Base-by-base conservation (phyloP, 92 coral and sea anemone genomes). In the Epizoanthus rinbou region DNA sequence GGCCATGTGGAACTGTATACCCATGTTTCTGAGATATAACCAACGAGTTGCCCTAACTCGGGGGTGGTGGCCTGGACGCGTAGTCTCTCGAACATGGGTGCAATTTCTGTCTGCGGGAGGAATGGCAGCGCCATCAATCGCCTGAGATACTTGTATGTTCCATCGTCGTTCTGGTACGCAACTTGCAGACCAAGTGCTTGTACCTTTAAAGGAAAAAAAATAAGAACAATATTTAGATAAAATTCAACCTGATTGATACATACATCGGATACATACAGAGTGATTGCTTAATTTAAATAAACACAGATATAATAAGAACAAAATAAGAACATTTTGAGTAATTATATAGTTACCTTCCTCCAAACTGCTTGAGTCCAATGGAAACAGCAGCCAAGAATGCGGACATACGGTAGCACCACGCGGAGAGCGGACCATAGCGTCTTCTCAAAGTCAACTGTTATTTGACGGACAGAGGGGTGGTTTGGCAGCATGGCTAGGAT, bases 111-210 rank as follows among this genome's bases (percentile, higher is more conserved):
- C 1, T 39, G 15, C 63, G 25, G 75, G 57, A 80, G 76, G 59
- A 80, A 80, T 23, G 85, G 85, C n/a, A 80, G 75, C 8, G 76
- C 85, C 85, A 80, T 80, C 3, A 80, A 35, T 18, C 65, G 64
- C 3, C 76, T 54, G 0, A 62, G n/a, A 11, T 35, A 80, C 66
- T 70, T n/a, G 28, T 70, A 18, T 0, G 22, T 16, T 4, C 75
- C 57, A 4, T 71, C 75, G 14, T 71, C 28, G 3, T 8, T 33
- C 0, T 2, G 8, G 25, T 75, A 75, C 5, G 47, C 65, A 0
- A 0, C 43, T 17, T 75, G 81, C 22, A 75, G 47, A 2, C 81
- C 81, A 56, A 75, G 65, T 22, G 47, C 81, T 75, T 75, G 68
- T 16, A 75, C 43, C 5, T 37, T 37, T 37, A 37, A 37, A 37